Evolutionary conservation across 2,888 invertebrate genomes (phyloP), one percentile per base, ranked within the genome.

Genomic region (Cephus spinipes): DNA sequence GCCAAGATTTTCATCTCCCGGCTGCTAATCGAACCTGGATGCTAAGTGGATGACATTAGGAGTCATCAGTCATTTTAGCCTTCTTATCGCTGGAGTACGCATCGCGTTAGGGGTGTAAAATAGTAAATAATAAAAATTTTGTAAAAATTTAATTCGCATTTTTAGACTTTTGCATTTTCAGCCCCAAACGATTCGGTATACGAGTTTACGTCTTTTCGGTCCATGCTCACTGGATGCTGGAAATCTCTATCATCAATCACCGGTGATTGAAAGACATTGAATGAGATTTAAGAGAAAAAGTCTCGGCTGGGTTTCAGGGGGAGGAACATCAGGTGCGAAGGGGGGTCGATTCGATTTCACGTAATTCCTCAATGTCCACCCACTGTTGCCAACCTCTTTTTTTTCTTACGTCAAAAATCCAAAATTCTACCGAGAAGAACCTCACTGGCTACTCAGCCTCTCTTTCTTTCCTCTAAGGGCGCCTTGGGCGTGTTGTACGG

Each of bases 221-320:
- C 40, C 40, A 40, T 15, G 40, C 6, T 1, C 4, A 40, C 40
- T 40, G 40, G 40, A 40, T 40, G 40, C 40, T 32, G 69, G 30
- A 0, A 69, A 69, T 69, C 36, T 77, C 80, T 77, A 83, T 85
- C 86, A 89, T 89, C 88, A 84, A 89, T 89, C 89, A 89, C 86
- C 82, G 40, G 79, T 85, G 88, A 88, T 89, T 89, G 89, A 89
- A 88, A 88, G 87, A 87, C 87, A 87, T 89, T 88, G 89, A 89
- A 89, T 87, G 88, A 84, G 83, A 77, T 82, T 84, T 82, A 73
- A 77, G 78, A 78, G 78, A 78, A 75, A 76, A 73, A 77, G 35
- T n/a, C 73, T 36, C 33, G 74, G 77, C 34, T n/a, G 68, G 74
- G 30, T 35, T 30, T 32, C 3, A 31, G 68, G 34, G 73, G 68